Conservation (phyloP, 1,140 invertebrate genomes). For the Medauroidea extradentata region DNA sequence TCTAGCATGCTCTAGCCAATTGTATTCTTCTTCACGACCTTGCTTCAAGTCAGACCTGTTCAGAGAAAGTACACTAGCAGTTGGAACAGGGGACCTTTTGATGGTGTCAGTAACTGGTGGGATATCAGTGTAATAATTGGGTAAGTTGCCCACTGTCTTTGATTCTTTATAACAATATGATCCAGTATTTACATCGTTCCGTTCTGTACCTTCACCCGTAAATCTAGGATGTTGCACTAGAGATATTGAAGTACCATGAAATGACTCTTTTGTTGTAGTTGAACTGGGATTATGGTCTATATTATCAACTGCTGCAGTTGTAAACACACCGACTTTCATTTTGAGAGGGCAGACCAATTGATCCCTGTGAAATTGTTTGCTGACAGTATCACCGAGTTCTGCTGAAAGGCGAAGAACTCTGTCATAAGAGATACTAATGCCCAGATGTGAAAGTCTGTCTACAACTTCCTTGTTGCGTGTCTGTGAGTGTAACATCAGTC, state of each 20-base stretch:
- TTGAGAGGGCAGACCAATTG: too few relatives aligned
- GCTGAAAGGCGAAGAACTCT: too few relatives aligned
- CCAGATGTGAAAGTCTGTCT: too few relatives aligned
- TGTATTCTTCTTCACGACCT: too few relatives aligned
- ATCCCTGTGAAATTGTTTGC: too few relatives aligned
- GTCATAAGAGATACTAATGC: too few relatives aligned
- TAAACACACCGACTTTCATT: neutral
- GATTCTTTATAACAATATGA: neutral
- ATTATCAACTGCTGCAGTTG: neutral
- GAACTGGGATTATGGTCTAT: neutral
- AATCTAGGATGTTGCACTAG: neutral
- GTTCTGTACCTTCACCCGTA: too few relatives aligned
- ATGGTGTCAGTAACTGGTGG: neutral
- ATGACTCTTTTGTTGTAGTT: neutral
- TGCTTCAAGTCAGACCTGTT: too few relatives aligned
- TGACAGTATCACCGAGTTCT: too few relatives aligned
- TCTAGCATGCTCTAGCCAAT: too few relatives aligned
- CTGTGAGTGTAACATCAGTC: too few relatives aligned
- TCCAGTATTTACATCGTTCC: neutral
- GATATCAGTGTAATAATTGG: neutral
- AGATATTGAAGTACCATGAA: neutral
- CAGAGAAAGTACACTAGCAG: neutral
- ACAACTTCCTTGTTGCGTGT: too few relatives aligned
- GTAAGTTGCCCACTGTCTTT: neutral
- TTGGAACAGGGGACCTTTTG: neutral